These are phyloP conservation scores for Zaprionus capensis DNA, from an alignment of 1,140 invertebrate genomes.

Conservation along the genomic window DNA sequence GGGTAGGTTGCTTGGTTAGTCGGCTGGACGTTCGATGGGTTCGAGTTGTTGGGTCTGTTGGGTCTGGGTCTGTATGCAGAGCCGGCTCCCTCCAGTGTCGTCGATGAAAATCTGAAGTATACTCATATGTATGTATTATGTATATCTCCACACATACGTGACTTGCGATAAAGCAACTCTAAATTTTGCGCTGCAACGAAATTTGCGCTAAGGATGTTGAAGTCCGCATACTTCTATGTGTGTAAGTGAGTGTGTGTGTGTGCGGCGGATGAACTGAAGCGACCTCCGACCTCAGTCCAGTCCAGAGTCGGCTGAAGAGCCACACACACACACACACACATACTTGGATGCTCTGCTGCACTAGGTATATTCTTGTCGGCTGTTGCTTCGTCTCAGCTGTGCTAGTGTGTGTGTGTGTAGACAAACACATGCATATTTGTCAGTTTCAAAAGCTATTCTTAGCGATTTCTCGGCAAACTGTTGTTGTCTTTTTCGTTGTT, in stretches of 20 bases:
- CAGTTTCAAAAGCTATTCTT: conserved; percentile 68
- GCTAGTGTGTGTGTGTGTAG: conserved; percentile 11
- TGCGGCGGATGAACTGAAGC: conserved; percentile 46
- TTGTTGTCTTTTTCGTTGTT: conserved; percentile 58
- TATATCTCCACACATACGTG: conserved; percentile 33
- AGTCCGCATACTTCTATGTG: conserved; percentile 39
- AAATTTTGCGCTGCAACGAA: conserved; percentile 76
- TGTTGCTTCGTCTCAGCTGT: conserved; percentile 37
- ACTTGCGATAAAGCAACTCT: conserved; percentile 73
- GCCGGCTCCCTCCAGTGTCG: conserved; percentile 27
- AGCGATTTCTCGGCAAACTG: conserved; percentile 52
- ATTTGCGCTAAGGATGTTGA: conserved; percentile 75
- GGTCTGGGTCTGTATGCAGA: neutral
- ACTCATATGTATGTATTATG: conserved; percentile 44
- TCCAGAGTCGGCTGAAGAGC: conserved; percentile 29
- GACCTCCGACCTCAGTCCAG: conserved; percentile 33
- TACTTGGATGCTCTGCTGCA: conserved; percentile 36
- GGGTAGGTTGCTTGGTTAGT: conserved; percentile 18
- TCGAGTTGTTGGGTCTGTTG: too few relatives aligned
- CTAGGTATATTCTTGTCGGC: conserved; percentile 51
- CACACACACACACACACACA: conserved; percentile 17
- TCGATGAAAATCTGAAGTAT: conserved; percentile 78
- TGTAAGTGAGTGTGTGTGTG: conserved; percentile 32
- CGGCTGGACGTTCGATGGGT: neutral
- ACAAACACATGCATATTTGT: conserved; percentile 55